Percentiles rank a stretch among this genome's conserved stretches.
These are phyloP conservation scores for Meteorus colon DNA, from an alignment of 2,888 invertebrate genomes.

Conservation along the genomic window DNA sequence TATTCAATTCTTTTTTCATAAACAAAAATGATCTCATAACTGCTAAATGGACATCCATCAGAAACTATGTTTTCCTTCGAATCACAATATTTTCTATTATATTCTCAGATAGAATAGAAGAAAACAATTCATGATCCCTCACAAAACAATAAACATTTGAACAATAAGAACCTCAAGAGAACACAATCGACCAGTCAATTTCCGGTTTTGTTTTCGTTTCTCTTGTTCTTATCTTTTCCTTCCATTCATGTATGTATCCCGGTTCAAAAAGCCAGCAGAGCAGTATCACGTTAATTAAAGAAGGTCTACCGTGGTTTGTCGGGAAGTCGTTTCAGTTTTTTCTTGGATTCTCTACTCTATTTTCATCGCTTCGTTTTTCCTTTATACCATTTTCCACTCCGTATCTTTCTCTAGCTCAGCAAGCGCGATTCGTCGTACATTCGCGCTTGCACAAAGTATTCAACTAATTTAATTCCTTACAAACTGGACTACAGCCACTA, in stretches of 20 bases:
- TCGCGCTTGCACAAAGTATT: slow-evolving; percentile 52
- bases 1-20: too few species aligned
- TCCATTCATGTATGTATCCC: neutral
- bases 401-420: neutral
- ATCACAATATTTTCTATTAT: neutral
- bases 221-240: neutral
- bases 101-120: neutral
- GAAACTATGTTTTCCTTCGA: too few species aligned
- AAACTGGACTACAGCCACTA: slow-evolving; percentile 35
- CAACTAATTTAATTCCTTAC: slow-evolving; percentile 63
- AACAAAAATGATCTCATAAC: too few species aligned
- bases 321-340: slow-evolving; percentile 22
- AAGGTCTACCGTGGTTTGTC: slow-evolving; percentile 6
- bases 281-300: slow-evolving; percentile 29
- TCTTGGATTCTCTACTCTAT: slow-evolving; percentile 34
- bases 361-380: slow-evolving; percentile 34
- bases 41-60: too few species aligned
- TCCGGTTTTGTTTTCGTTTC: neutral
- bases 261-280: neutral
- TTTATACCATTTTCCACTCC: slow-evolving; percentile 24
- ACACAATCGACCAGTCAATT: neutral
- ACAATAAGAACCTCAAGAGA: neutral
- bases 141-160: neutral
- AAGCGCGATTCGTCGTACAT: slow-evolving; percentile 25
- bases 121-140: neutral